Evolutionary conservation across 1,140 invertebrate genomes (phyloP).

Genomic region (Bombus difficillimus): DNA sequence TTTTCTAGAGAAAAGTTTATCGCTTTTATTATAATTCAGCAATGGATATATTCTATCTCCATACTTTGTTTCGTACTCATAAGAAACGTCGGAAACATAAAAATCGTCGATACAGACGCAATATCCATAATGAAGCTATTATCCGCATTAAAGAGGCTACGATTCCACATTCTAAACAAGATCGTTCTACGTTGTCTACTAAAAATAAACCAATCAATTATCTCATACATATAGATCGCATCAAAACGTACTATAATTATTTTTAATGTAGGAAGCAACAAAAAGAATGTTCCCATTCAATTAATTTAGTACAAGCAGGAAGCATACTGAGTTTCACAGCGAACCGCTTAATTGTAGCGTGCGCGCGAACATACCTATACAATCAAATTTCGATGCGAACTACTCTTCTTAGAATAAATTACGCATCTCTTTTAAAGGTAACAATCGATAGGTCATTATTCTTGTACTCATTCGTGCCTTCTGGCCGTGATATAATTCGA

Average conservation of each 20-base stretch:
- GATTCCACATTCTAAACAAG: background rate
- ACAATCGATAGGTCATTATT: background rate
- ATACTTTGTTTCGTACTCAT: background rate
- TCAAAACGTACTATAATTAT: background rate
- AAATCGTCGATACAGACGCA: no score
- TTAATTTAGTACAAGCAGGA: background rate
- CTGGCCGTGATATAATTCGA: background rate
- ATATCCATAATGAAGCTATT: background rate
- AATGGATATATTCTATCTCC: background rate
- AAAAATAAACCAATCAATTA: conserved; percentile 23
- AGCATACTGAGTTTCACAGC: background rate
- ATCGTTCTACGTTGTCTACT: background rate
- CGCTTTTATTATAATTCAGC: background rate
- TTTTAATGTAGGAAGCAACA: background rate
- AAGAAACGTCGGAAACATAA: background rate
- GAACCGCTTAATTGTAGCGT: background rate
- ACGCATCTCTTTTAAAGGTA: background rate
- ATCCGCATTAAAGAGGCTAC: background rate
- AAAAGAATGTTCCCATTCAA: conserved; percentile 3
- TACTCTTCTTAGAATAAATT: conserved; percentile 18
- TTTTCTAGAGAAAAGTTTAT: background rate
- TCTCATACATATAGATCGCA: background rate
- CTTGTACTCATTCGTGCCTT: background rate
- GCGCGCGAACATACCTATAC: background rate
- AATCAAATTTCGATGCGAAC: background rate